Evolutionary conservation across 2,888 invertebrate species (phyloP), one percentile per base, ranked within the genome.

Genomic region (Cetonia aurata): DNA sequence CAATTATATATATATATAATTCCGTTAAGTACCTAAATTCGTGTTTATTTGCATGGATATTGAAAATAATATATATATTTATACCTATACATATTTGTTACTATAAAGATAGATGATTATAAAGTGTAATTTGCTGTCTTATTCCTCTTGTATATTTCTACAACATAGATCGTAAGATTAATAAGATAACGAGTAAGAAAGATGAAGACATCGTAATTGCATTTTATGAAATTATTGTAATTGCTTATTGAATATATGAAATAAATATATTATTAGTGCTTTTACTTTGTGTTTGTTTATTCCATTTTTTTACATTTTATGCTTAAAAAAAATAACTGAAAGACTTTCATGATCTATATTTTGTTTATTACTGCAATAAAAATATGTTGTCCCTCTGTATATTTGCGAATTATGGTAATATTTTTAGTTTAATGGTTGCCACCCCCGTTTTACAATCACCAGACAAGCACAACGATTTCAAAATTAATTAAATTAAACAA

Each of bases 101-200:
- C 50, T 59, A 42, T 42, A 31, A 44, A 65, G 37, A 50, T 65
- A 52, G n/a, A 55, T 13, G 12, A 55, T 55, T 37, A 37, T 37
- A 50, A 52, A 66, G 25, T 74, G 67, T 74, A 70, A 71, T 46
- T 56, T 65, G 62, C 46, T 33, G 31, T 60, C 60, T 25, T 60
- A 31, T 15, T 60, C 25, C 19, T 46, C 62, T 71, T 71, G 62
- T 71, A 71, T 65, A 68, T 65, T 68, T 71, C 68, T 71, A 68
- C 68, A 48, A 46, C 53, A 41, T 65, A 65, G 52, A 25, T 56
- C 48, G 42, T 48, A 48, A 15, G 13, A 41, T 57, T 42, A 17
- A 57, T 4, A n/a, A 6, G 6, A 41, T 57, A 57, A 17, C 15
- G 46, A 57, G 56, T 56, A 68, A 66, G 50, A 48, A 56, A 37